These are phyloP conservation scores for Anarrhichthys ocellatus DNA, from an alignment of 2,113 vertebrate species.

Conservation along the genomic window DNA sequence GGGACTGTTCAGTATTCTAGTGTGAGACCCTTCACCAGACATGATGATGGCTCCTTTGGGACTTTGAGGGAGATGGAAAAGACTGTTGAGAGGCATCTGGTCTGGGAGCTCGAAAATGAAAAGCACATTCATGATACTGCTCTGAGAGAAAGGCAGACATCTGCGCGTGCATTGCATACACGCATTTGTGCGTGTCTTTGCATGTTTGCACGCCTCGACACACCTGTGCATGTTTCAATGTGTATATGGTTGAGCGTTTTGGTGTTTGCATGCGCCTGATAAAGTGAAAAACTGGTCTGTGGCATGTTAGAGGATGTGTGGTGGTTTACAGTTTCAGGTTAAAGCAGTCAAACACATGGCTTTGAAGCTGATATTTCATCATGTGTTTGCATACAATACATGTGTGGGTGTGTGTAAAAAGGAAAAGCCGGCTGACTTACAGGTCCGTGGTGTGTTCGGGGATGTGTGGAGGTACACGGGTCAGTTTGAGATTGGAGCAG, in stretches of 20 bases:
- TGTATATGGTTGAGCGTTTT: conserved; percentile 12
- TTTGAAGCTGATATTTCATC: conserved; percentile 15
- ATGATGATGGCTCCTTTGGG: conserved; percentile 68
- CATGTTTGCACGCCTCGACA: neutral
- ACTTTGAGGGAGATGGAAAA: conserved; percentile 62
- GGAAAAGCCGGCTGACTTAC: conserved; percentile 81
- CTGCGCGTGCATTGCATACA: neutral
- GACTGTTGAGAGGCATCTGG: conserved; percentile 53
- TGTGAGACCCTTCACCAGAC: conserved; percentile 59
- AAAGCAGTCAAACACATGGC: conserved; percentile 17
- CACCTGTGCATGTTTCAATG: neutral
- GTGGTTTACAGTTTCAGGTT: conserved; percentile 9
- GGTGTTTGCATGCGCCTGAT: neutral
- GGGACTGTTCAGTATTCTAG: conserved; percentile 66
- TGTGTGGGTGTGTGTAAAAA: neutral
- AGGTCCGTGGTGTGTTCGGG: conserved; percentile 94
- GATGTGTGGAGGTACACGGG: conserved; percentile 89
- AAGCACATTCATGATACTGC: conserved; percentile 45
- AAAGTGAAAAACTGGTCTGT: conserved; percentile 11
- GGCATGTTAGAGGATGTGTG: conserved; percentile 5
- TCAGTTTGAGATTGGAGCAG: conserved; percentile 95
- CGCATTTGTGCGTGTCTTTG: conserved; percentile 3
- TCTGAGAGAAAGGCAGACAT: neutral
- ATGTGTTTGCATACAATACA: neutral
- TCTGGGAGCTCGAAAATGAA: conserved; percentile 51